These are phyloP conservation scores for Sebastiscus albofasciatus DNA, from an alignment of 2,797 vertebrate species.

Conservation along the genomic window DNA sequence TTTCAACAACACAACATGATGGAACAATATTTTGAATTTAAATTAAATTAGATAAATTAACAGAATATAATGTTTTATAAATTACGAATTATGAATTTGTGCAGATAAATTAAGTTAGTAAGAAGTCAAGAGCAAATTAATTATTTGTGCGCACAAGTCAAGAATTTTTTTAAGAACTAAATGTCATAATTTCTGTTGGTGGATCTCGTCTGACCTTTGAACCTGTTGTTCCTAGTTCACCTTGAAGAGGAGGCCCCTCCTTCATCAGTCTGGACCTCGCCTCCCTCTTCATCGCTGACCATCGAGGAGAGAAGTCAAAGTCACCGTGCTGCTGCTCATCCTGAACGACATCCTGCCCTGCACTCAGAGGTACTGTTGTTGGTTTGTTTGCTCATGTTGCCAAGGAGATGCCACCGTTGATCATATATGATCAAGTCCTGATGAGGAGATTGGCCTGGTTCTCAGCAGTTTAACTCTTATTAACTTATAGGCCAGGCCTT, in stretches of 20 bases:
- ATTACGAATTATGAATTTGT: too few relatives aligned
- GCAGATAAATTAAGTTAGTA: neutral
- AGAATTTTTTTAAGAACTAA: neutral
- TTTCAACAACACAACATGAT: too few relatives aligned
- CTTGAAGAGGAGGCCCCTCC: slow-evolving; percentile 79
- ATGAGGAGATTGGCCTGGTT: neutral
- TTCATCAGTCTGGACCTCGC: slow-evolving; percentile 86
- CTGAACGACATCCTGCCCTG: slow-evolving; percentile 87
- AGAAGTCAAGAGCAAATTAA: neutral
- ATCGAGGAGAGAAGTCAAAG: slow-evolving; percentile 83
- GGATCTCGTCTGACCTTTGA: neutral
- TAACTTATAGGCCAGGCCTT: neutral
- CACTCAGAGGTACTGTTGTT: slow-evolving; percentile 80
- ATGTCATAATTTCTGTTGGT: neutral
- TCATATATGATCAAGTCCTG: neutral
- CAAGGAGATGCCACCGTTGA: neutral
- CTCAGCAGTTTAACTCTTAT: neutral
- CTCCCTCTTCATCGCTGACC: slow-evolving; percentile 80
- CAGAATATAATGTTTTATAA: too few relatives aligned
- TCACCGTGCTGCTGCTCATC: slow-evolving; percentile 86
- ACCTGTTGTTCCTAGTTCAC: slow-evolving; percentile 70
- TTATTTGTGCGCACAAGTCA: neutral
- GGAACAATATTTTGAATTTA: too few relatives aligned
- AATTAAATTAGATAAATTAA: too few relatives aligned
- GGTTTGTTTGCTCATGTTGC: neutral